phyloP scores from a whole-genome alignment of 1,140 invertebrate genomes.

The Danaus melanippus region DNA sequence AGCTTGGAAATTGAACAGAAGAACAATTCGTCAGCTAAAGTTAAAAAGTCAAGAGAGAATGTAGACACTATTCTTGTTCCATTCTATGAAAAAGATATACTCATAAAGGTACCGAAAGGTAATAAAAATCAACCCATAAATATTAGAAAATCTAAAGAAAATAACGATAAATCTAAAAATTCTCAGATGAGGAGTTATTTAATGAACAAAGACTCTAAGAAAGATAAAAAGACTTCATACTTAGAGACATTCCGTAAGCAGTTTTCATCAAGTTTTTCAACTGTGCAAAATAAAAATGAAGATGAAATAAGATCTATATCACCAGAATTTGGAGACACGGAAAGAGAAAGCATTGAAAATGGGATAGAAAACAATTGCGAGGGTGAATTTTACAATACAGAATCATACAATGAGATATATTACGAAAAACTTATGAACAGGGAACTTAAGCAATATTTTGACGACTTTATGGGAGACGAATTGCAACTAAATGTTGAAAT shows the following conservation, averaged over 20 bases:
- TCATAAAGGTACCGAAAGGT: conserved; percentile 50
- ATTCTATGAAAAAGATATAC: conserved; percentile 62
- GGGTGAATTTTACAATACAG: conserved; percentile 53
- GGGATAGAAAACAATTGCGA: conserved; percentile 30
- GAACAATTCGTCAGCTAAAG: conserved; percentile 29
- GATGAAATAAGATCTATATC: conserved; percentile 54
- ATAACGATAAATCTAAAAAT: conserved; percentile 25
- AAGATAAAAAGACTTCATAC: conserved; percentile 34
- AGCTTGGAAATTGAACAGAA: conserved; percentile 47
- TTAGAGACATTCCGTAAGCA: conserved; percentile 58
- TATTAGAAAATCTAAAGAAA: conserved; percentile 21
- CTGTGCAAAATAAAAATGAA: conserved; percentile 14
- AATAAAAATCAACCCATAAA: conserved; percentile 27
- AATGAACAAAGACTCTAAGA: conserved; percentile 42
- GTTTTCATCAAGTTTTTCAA: conserved; percentile 22
- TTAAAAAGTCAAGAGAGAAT: conserved; percentile 28
- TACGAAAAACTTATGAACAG: conserved; percentile 51
- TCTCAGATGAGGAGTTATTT: conserved; percentile 37
- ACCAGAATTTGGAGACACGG: conserved; percentile 59
- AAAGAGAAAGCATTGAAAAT: conserved; percentile 42
- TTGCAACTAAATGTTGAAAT: conserved; percentile 35
- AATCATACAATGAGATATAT: conserved; percentile 61
- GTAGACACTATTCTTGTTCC: conserved; percentile 58
- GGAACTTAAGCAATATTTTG: conserved; percentile 38
- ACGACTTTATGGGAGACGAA: conserved; percentile 41